These are phyloP conservation scores for Eulacestoma nigropectus DNA, from an alignment of 2,113 vertebrate species.

Conservation along the genomic window DNA sequence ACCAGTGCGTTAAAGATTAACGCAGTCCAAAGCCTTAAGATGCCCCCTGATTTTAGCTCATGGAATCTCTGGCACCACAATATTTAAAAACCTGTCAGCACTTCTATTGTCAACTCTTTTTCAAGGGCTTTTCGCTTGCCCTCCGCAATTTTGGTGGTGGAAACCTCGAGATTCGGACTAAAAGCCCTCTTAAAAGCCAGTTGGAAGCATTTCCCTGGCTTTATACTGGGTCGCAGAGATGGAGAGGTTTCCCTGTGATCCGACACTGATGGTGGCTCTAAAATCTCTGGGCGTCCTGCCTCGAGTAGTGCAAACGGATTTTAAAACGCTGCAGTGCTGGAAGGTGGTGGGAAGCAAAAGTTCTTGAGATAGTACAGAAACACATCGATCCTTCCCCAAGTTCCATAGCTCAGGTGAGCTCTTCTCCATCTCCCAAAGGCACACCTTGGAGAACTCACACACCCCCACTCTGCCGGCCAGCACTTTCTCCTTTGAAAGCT, in stretches of 20 bases:
- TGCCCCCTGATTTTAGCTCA: neutral
- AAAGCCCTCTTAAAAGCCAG: neutral
- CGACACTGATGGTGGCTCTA: accelerated
- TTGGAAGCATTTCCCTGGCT: neutral
- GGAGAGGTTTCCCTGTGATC: neutral
- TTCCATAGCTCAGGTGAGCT: accelerated
- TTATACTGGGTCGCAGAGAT: accelerated
- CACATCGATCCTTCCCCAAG: neutral
- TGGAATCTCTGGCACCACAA: neutral
- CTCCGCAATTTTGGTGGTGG: neutral
- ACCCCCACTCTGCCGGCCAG: neutral
- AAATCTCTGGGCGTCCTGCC: accelerated
- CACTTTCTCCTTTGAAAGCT: neutral
- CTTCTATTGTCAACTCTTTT: neutral
- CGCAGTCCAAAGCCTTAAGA: neutral
- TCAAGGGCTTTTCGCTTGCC: neutral
- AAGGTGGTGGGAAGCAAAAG: neutral
- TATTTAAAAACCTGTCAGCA: neutral
- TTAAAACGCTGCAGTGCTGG: neutral
- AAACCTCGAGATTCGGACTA: neutral
- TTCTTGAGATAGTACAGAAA: neutral
- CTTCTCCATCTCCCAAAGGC: neutral
- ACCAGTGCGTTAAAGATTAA: neutral
- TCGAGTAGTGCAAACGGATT: neutral
- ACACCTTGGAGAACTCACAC: neutral